Evolutionary conservation across 2,113 vertebrate genomes (phyloP).

Genomic region (Sphyrna mokarran): DNA sequence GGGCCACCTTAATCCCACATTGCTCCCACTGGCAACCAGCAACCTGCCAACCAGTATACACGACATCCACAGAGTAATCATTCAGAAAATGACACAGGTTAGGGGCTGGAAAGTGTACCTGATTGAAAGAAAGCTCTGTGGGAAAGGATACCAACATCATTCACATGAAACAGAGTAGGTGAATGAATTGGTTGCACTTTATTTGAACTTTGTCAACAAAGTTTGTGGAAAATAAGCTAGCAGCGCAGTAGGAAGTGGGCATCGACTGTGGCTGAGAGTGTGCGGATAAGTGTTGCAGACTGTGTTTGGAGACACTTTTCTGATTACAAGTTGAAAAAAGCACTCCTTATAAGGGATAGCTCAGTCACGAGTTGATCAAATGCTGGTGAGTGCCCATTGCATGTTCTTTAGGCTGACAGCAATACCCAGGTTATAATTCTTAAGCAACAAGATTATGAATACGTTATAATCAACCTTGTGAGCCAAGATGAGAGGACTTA

Average conservation of each 20-base stretch:
- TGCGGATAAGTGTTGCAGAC: background rate
- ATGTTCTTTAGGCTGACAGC: background rate
- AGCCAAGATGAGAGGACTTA: background rate
- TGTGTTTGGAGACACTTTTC: background rate
- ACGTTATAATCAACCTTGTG: background rate
- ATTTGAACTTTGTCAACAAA: background rate
- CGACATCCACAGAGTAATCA: background rate
- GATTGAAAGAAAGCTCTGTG: background rate
- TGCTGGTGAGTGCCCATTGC: background rate
- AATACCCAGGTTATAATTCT: background rate
- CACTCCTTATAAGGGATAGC: background rate
- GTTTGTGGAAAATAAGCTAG: background rate
- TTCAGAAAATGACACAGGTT: background rate
- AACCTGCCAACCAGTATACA: background rate
- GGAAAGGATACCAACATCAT: background rate
- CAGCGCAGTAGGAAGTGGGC: background rate
- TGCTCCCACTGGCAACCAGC: background rate
- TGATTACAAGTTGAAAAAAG: background rate
- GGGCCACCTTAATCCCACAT: background rate
- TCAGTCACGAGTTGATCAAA: background rate
- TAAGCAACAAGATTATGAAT: background rate
- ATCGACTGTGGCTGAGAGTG: background rate
- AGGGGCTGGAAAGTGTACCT: background rate
- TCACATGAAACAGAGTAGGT: background rate
- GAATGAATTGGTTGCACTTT: conserved; percentile 14